Evolutionary conservation across 2,888 invertebrate species (phyloP), one percentile per base, ranked within the genome.

Genomic region (Chymomyza amoena): DNA sequence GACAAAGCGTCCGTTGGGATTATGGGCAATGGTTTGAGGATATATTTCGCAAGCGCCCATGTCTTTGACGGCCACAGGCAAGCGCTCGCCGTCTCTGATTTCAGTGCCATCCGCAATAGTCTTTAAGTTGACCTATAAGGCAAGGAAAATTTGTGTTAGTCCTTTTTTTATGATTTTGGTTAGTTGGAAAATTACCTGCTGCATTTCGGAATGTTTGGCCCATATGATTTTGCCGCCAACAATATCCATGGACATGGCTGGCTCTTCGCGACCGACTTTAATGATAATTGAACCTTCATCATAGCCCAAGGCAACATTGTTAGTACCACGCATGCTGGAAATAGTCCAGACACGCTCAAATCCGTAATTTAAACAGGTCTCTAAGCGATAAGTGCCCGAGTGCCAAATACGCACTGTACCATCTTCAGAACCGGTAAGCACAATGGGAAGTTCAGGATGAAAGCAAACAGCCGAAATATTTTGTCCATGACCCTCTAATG

Each of bases 41-140:
- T 99, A 99, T 75, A 99, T 98, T 92, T 99, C 99, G 91, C 99
- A 99, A 6, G 98, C 97, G 1, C 99, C 99, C 97, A 99, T 98
- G 89, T 99, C 99, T 91, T 99, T 99, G 0, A 99, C 97, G 3
- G 96, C 96, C 1, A 99, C 94, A 0, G 98, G 97, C 15, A 99
- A 93, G 1, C 97, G 94, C 92, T 98, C 98, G 0, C 98, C 98
- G 88, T 99, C 98, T 89, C 96, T 96, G 69, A 97, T 94, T 90
- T 95, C 95, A 0, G 94, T 93, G 73, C 92, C 94, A 92, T 90
- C 89, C 16, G 90, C 89, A 69, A 91, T 82, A 1, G 91, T 84
- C 76, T 91, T 91, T 2, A 91, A 66, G 72, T 91, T 91, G 0
- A 91, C 91, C 90, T 90, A n/a, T 2, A 67, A 9, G 5, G 52